Percentiles rank a stretch among this genome's conserved stretches.
phyloP scores from a whole-genome alignment of 2,797 vertebrate species.

The Muscicapa striata region DNA sequence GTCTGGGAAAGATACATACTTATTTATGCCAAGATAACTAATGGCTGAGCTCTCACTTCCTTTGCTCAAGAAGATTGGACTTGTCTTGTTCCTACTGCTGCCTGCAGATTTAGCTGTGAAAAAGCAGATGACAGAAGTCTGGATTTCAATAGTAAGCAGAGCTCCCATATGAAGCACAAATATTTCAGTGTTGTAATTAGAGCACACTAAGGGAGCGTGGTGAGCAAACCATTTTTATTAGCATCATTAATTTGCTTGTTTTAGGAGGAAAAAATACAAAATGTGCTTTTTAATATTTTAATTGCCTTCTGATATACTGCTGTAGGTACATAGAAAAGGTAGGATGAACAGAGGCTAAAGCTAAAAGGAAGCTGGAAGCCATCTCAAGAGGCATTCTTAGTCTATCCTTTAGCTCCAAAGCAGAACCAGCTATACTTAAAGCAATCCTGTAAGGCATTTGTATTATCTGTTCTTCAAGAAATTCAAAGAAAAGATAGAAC shows the following conservation, averaged over 20 bases:
- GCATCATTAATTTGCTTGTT: constrained; percentile 42
- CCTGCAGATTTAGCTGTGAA: background rate
- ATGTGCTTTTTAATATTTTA: background rate
- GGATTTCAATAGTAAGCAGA: background rate
- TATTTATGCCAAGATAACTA: constrained; percentile 36
- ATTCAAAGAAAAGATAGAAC: background rate
- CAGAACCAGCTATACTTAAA: background rate
- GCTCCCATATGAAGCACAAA: constrained; percentile 30
- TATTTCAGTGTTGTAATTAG: constrained; percentile 58
- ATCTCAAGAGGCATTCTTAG: constrained; percentile 18
- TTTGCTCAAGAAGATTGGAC: background rate
- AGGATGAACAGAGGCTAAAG: background rate
- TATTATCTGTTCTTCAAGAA: background rate
- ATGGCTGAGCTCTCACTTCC: background rate
- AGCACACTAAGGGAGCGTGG: background rate
- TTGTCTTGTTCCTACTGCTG: background rate
- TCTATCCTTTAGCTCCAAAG: background rate
- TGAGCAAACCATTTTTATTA: constrained; percentile 49
- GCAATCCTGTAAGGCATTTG: background rate
- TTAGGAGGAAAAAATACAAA: constrained; percentile 11
- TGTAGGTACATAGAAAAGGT: background rate
- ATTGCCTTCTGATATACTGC: constrained; percentile 3
- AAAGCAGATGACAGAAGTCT: constrained; percentile 18
- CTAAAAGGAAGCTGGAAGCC: constrained; percentile 12
- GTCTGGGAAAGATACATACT: background rate